Conservation (phyloP, 1,140 invertebrate genomes). For the Pseudomyrmex sp. region DNA sequence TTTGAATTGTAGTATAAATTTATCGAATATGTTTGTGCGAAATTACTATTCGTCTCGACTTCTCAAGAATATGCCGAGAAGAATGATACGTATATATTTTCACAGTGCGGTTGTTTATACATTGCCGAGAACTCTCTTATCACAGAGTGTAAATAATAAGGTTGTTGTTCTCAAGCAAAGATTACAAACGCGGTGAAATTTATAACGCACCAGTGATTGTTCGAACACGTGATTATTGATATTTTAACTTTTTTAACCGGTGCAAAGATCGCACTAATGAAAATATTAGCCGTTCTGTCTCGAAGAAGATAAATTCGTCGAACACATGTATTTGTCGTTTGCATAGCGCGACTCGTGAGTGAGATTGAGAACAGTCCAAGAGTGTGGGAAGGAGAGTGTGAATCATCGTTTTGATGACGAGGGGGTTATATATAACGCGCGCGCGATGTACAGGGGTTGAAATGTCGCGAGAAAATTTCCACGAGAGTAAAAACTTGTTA, state of each 20-base stretch:
- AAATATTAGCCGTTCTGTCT: neutral
- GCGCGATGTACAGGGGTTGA: neutral
- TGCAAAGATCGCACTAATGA: constrained; percentile 28
- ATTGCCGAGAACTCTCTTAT: constrained; percentile 12
- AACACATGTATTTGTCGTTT: neutral
- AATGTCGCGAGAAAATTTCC: constrained; percentile 7
- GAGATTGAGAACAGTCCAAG: constrained; percentile 29
- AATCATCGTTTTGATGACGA: constrained; percentile 57
- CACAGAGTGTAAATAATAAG: constrained; percentile 10
- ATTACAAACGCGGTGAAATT: constrained; percentile 26
- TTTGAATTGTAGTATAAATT: neutral
- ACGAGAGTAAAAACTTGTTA: too few species aligned
- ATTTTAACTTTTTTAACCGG: constrained; percentile 24
- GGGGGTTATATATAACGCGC: constrained; percentile 40
- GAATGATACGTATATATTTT: neutral
- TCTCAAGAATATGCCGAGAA: constrained; percentile 6
- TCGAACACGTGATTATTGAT: constrained; percentile 4
- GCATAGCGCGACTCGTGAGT: neutral
- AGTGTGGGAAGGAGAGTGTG: constrained; percentile 23
- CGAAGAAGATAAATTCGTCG: neutral
- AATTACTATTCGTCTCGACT: constrained; percentile 1
- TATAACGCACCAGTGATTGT: neutral
- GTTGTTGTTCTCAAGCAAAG: constrained; percentile 33
- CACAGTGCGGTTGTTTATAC: neutral
- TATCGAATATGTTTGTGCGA: neutral